These are phyloP conservation scores for Platyscelio sp. DNA, from an alignment of 2,888 invertebrate genomes.

Conservation along the genomic window DNA sequence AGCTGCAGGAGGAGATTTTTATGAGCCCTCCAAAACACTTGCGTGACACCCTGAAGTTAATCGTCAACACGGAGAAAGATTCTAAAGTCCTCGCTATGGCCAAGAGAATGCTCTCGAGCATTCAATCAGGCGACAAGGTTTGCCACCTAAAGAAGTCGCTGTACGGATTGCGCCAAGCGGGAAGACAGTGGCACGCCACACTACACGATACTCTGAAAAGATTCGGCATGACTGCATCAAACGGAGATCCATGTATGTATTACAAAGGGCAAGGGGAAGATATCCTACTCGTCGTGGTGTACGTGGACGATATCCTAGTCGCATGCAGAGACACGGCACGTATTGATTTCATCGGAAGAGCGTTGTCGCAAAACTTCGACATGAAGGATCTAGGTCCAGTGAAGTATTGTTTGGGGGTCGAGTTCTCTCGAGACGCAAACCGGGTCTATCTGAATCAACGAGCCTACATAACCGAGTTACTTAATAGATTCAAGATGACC, in stretches of 20 bases:
- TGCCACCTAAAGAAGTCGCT: too few species aligned
- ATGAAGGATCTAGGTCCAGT: neutral
- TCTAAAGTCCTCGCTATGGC: too few species aligned
- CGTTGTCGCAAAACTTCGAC: neutral
- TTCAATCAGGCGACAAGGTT: too few species aligned
- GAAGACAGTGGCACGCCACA: too few species aligned
- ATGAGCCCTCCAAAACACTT: too few species aligned
- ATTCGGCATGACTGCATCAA: too few species aligned
- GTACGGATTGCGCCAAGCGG: too few species aligned
- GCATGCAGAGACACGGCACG: neutral
- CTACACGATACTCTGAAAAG: too few species aligned
- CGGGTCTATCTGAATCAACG: neutral
- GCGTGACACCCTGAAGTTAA: too few species aligned
- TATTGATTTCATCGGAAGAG: neutral
- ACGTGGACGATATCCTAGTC: neutral
- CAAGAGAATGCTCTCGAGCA: too few species aligned
- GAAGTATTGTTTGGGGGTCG: neutral
- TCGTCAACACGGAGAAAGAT: too few species aligned
- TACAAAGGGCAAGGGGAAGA: neutral
- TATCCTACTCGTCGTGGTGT: neutral
- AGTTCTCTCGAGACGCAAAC: neutral
- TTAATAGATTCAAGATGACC: slow-evolving; percentile 14
- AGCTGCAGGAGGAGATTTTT: too few species aligned
- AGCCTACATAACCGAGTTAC: neutral
- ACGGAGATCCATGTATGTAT: neutral